phyloP scores from a whole-genome alignment of 2,888 invertebrate genomes.

The Malthinus seriepunctatus region DNA sequence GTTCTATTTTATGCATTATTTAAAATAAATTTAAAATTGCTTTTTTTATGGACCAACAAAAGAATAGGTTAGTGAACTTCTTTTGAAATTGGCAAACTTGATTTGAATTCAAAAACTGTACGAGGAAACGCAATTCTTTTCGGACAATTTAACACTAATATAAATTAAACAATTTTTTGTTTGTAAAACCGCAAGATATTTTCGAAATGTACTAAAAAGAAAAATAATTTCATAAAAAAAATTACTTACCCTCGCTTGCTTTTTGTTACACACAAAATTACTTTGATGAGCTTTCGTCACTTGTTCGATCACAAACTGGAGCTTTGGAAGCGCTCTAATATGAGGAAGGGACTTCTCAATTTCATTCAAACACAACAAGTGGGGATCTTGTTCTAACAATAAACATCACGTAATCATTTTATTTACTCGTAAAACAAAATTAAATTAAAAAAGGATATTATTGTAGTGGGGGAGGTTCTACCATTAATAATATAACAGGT shows the following conservation, averaged over 20 bases:
- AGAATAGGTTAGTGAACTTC: too few species aligned
- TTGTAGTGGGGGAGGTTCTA: neutral
- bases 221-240: neutral
- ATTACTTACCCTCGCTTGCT: constrained; percentile 4
- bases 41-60: too few species aligned
- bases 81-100: too few species aligned
- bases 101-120: constrained; percentile 2
- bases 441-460: neutral
- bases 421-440: constrained; percentile 13
- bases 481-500: neutral
- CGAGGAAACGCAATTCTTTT: constrained; percentile 2
- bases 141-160: neutral
- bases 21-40: too few species aligned
- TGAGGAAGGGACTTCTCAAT: constrained; percentile 25
- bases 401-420: constrained; percentile 26
- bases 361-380: constrained; percentile 26
- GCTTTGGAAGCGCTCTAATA: constrained; percentile 12
- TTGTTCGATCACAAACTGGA: constrained; percentile 23
- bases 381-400: constrained; percentile 27
- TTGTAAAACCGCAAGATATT: neutral
- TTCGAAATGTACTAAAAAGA: neutral
- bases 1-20: too few species aligned
- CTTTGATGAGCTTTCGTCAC: constrained; percentile 24
- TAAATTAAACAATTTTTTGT: too few species aligned
- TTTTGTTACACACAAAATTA: constrained; percentile 6